These are phyloP conservation scores for Octodon degus DNA, from an alignment of 2,113 vertebrate species.

Conservation along the genomic window DNA sequence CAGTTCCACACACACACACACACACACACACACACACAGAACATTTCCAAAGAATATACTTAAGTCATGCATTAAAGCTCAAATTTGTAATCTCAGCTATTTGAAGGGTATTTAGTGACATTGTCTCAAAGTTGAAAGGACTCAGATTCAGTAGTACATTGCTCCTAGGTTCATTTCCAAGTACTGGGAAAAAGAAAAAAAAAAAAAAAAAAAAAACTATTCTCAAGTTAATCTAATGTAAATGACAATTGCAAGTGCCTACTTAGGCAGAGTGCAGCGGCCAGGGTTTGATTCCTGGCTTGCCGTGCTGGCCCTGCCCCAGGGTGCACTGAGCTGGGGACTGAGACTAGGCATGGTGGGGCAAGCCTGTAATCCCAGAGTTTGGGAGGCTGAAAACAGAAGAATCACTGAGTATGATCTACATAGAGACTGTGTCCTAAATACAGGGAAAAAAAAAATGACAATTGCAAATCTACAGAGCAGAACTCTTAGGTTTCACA, in stretches of 20 bases:
- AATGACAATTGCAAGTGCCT: background rate
- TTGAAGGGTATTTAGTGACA: background rate
- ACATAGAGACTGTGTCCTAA: no score
- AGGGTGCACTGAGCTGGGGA: no score
- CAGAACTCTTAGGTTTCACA: background rate
- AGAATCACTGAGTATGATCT: no score
- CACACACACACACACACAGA: no score
- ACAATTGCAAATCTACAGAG: background rate
- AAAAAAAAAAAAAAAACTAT: background rate
- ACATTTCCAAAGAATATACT: background rate
- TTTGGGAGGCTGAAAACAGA: no score
- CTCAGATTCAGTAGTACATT: background rate
- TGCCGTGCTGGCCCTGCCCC: no score
- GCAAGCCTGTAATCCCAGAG: no score
- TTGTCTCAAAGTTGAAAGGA: background rate
- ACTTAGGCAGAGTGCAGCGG: no score
- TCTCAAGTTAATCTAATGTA: background rate
- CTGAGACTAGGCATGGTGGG: no score
- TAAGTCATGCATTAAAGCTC: background rate
- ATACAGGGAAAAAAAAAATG: background rate
- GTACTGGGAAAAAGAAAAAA: no score
- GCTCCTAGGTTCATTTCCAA: background rate
- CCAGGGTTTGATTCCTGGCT: no score
- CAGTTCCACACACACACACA: no score
- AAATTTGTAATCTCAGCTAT: background rate